These are phyloP conservation scores for Xiphorhynchus elegans DNA, from an alignment of 2,113 vertebrate species.

Conservation along the genomic window DNA sequence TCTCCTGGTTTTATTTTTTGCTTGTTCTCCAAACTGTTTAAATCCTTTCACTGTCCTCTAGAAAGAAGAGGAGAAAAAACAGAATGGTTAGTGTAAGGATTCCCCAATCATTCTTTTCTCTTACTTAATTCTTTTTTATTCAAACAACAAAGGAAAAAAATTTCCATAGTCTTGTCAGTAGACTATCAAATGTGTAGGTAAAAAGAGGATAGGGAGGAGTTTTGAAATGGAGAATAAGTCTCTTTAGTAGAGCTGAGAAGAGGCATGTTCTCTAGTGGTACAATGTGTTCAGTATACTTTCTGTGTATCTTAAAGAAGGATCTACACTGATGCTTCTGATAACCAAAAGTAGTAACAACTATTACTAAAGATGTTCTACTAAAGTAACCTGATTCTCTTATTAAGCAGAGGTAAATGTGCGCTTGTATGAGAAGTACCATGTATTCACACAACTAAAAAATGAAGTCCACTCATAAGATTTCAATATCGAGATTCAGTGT, in stretches of 20 bases:
- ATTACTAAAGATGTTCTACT: neutral
- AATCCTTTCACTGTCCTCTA: neutral
- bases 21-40: neutral
- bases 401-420: neutral
- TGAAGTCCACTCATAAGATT: neutral
- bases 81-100: neutral
- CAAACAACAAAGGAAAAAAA: neutral
- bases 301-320: neutral
- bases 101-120: neutral
- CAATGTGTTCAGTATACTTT: neutral
- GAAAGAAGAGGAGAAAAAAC: neutral
- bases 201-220: neutral
- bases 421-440: neutral
- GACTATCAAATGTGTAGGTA: neutral
- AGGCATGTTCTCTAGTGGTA: neutral
- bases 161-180: neutral
- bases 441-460: neutral
- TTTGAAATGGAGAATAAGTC: neutral
- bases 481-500: neutral
- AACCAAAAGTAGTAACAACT: neutral
- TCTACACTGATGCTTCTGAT: neutral
- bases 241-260: neutral
- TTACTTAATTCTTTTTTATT: neutral
- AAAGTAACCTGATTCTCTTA: neutral
- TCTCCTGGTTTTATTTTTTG: neutral